Evolutionary conservation across 1,140 invertebrate species (phyloP).

Genomic region (Saccostrea echinata): DNA sequence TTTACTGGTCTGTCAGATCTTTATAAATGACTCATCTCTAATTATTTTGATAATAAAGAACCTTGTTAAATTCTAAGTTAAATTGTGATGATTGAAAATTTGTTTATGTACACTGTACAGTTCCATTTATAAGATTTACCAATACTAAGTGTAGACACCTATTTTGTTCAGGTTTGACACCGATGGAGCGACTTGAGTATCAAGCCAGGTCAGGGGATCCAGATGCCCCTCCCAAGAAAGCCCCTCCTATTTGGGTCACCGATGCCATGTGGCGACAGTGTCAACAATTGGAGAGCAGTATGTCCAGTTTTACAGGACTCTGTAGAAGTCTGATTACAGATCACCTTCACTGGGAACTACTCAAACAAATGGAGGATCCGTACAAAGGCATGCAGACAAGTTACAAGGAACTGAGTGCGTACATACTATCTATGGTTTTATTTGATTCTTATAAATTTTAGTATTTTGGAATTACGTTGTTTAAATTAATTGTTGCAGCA

Average conservation of each 20-base stretch:
- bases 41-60: too few species aligned
- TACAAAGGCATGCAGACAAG: constrained; percentile 66
- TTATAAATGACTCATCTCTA: too few species aligned
- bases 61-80: too few species aligned
- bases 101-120: too few species aligned
- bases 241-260: constrained; percentile 69
- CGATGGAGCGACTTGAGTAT: constrained; percentile 73
- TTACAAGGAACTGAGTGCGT: neutral
- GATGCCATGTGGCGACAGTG: constrained; percentile 75
- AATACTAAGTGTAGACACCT: neutral
- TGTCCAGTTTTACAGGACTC: constrained; percentile 68
- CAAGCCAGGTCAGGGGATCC: constrained; percentile 62
- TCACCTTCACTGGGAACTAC: constrained; percentile 72
- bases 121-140: too few species aligned
- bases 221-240: constrained; percentile 59
- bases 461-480: neutral
- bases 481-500: neutral
- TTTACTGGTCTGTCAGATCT: too few species aligned
- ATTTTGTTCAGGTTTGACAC: constrained; percentile 67
- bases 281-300: constrained; percentile 73
- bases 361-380: constrained; percentile 66
- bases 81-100: too few species aligned
- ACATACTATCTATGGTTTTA: neutral
- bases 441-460: neutral
- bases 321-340: constrained; percentile 72